Evolutionary conservation across 2,113 vertebrate species (phyloP).

Genomic region (Nansenia antarctica): DNA sequence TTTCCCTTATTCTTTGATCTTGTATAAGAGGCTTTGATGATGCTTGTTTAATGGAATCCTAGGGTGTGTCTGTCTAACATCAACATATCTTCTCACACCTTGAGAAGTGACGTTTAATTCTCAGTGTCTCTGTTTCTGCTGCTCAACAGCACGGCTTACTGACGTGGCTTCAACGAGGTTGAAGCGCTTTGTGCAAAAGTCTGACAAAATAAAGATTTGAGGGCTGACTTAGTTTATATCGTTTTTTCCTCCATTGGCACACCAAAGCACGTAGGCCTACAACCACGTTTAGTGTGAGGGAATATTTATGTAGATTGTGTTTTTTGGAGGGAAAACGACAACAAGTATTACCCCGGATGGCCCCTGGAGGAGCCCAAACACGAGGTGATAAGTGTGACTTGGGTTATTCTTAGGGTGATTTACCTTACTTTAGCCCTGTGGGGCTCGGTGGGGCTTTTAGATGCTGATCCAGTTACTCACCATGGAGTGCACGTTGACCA

Average conservation of each 20-base stretch:
- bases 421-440: constrained; percentile 56
- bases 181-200: neutral
- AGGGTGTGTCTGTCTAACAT: neutral
- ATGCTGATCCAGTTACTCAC: constrained; percentile 68
- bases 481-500: constrained; percentile 42
- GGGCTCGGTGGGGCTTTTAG: constrained; percentile 44
- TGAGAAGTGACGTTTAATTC: neutral
- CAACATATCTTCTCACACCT: neutral
- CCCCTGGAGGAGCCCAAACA: constrained; percentile 15
- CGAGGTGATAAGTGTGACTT: constrained; percentile 29
- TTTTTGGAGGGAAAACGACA: neutral
- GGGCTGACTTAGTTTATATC: too few species aligned
- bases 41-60: neutral
- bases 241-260: neutral
- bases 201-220: neutral
- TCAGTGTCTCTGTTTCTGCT: neutral
- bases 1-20: neutral
- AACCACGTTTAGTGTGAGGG: neutral
- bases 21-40: neutral
- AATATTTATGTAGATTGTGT: neutral
- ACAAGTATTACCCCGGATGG: neutral
- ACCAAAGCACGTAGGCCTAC: too few species aligned
- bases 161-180: neutral
- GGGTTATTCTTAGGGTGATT: constrained; percentile 47
- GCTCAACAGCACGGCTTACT: neutral